phyloP scores from a whole-genome alignment of 2,113 vertebrate species.

The Tricholaema leucomelas region DNA sequence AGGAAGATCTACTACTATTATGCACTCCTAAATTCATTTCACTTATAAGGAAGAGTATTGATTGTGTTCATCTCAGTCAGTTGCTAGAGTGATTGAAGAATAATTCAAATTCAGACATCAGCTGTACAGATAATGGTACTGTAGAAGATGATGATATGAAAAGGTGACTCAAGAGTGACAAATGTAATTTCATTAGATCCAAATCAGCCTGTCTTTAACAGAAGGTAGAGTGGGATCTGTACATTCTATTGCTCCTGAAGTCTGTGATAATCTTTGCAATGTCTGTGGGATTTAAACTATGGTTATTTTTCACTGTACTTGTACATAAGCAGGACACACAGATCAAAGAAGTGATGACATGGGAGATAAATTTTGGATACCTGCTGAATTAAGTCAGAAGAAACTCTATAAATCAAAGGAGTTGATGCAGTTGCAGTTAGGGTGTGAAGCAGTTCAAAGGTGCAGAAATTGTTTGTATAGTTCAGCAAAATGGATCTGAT shows the following conservation, averaged over 20 bases:
- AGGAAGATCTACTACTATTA: slow-evolving; percentile 11
- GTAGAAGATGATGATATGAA: slow-evolving; percentile 21
- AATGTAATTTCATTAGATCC: slow-evolving; percentile 53
- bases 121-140: slow-evolving; percentile 30
- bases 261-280: slow-evolving; percentile 1
- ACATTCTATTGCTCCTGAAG: background rate
- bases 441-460: background rate
- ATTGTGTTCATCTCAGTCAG: slow-evolving; percentile 68
- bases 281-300: background rate
- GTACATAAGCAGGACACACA: background rate
- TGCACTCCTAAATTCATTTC: slow-evolving; percentile 53
- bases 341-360: background rate
- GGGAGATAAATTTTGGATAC: background rate
- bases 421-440: background rate
- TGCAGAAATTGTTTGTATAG: background rate
- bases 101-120: slow-evolving; percentile 54
- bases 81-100: slow-evolving; percentile 48
- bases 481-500: background rate
- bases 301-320: background rate
- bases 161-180: slow-evolving; percentile 12
- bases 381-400: background rate
- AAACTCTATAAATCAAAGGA: background rate
- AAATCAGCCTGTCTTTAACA: slow-evolving; percentile 58
- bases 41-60: slow-evolving; percentile 57
- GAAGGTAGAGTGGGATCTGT: background rate